Percentiles rank a stretch among this genome's conserved stretches.
These are phyloP conservation scores for Drosophila sproati DNA, from an alignment of 1,140 invertebrate species.

Conservation along the genomic window DNA sequence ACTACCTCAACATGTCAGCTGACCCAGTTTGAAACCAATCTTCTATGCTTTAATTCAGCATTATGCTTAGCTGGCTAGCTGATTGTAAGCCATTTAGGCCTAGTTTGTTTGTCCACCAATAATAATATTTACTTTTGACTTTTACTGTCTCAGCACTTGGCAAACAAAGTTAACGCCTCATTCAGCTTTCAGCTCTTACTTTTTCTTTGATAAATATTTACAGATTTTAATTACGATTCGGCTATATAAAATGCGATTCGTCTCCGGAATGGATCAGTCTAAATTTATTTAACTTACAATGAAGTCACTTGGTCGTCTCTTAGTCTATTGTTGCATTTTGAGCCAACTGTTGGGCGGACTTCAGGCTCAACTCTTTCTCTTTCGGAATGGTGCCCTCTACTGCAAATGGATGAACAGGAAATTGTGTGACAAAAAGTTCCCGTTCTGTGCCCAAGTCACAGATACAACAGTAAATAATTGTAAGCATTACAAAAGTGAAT, in stretches of 20 bases:
- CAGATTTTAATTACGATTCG: background rate
- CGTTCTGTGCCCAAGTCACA: slow-evolving; percentile 16
- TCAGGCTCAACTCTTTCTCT: slow-evolving; percentile 40
- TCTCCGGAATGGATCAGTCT: background rate
- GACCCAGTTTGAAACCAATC: too few species aligned
- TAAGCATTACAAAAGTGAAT: slow-evolving; percentile 53
- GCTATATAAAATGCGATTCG: slow-evolving; percentile 48
- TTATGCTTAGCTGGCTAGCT: background rate
- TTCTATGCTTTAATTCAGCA: too few species aligned
- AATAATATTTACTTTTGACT: slow-evolving; percentile 23
- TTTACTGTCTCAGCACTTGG: slow-evolving; percentile 24
- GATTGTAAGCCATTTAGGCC: background rate
- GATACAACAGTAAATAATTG: slow-evolving; percentile 25
- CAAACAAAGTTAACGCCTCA: slow-evolving; percentile 25
- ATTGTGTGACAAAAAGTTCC: slow-evolving; percentile 40
- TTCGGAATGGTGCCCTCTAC: slow-evolving; percentile 37
- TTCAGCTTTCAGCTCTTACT: slow-evolving; percentile 49
- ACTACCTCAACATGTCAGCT: too few species aligned
- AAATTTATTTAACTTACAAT: slow-evolving; percentile 20
- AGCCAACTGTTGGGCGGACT: slow-evolving; percentile 17
- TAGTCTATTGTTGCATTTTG: slow-evolving; percentile 26
- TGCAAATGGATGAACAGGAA: slow-evolving; percentile 49
- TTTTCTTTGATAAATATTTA: slow-evolving; percentile 64
- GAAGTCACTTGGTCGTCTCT: slow-evolving; percentile 25
- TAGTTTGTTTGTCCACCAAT: background rate